These are phyloP conservation scores for Emys orbicularis DNA, from an alignment of 2,797 vertebrate species.

Conservation along the genomic window DNA sequence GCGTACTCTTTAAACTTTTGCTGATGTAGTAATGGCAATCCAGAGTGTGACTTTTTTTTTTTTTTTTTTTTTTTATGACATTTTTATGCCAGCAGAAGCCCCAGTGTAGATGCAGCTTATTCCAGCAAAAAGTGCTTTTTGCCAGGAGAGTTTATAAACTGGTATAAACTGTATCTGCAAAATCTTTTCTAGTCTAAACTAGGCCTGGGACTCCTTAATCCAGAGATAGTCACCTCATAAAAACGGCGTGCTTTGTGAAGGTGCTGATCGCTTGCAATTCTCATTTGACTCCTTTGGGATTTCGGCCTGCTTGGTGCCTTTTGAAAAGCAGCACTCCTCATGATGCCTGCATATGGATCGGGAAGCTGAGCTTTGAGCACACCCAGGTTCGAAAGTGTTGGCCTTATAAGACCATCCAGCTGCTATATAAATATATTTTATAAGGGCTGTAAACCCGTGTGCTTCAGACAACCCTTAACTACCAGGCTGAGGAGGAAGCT, in stretches of 20 bases:
- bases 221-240: constrained; percentile 63
- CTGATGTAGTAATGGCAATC: background rate
- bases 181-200: background rate
- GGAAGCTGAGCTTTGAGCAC: background rate
- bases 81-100: background rate
- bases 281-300: constrained; percentile 55
- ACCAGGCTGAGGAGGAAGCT: constrained; percentile 43
- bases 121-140: background rate
- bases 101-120: background rate
- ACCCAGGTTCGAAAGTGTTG: constrained; percentile 56
- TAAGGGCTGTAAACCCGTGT: constrained; percentile 19
- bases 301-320: constrained; percentile 23
- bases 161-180: background rate
- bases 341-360: constrained; percentile 34
- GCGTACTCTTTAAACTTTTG: background rate
- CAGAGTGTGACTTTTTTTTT: background rate
- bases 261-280: background rate
- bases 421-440: constrained; percentile 73
- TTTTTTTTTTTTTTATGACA: background rate
- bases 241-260: background rate
- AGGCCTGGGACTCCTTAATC: constrained; percentile 6
- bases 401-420: constrained; percentile 67
- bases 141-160: background rate
- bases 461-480: constrained; percentile 21
- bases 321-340: background rate